Percentiles rank a stretch among this genome's conserved stretches.
Evolutionary conservation across 2,113 vertebrate genomes (phyloP).

Genomic region (Glaucidium brasilianum): DNA sequence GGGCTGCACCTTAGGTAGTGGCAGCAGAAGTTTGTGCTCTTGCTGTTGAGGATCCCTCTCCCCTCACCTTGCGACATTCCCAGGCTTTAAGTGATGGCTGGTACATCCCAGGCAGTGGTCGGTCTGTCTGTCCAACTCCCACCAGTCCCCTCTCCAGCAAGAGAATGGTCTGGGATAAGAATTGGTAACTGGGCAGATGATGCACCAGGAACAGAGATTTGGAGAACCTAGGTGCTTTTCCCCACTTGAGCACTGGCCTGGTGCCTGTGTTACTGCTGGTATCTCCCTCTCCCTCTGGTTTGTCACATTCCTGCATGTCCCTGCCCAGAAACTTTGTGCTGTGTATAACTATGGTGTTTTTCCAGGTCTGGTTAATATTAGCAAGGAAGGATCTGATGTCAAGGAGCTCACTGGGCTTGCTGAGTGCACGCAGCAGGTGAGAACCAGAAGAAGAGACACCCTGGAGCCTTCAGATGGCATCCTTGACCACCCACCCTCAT

Average conservation of each 20-base stretch:
- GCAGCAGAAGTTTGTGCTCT: background rate
- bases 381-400: background rate
- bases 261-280: background rate
- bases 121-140: too few species aligned
- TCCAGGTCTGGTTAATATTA: background rate
- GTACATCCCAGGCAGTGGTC: fast-evolving
- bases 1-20: background rate
- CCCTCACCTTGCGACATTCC: background rate
- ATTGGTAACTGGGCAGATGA: background rate
- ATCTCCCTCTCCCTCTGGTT: background rate
- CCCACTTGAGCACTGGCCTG: background rate
- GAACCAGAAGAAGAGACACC: background rate
- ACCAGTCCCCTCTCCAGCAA: background rate
- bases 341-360: background rate
- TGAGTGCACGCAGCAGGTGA: fast-evolving
- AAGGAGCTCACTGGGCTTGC: background rate
- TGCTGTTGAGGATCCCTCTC: background rate
- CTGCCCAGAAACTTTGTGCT: background rate
- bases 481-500: fast-evolving
- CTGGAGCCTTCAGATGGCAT: background rate
- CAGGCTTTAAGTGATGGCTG: too few species aligned
- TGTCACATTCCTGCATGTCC: background rate
- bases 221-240: background rate
- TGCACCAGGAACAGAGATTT: background rate
- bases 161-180: background rate